Evolutionary conservation across 1,140 invertebrate species (phyloP).

Genomic region (Hyphantria cunea): DNA sequence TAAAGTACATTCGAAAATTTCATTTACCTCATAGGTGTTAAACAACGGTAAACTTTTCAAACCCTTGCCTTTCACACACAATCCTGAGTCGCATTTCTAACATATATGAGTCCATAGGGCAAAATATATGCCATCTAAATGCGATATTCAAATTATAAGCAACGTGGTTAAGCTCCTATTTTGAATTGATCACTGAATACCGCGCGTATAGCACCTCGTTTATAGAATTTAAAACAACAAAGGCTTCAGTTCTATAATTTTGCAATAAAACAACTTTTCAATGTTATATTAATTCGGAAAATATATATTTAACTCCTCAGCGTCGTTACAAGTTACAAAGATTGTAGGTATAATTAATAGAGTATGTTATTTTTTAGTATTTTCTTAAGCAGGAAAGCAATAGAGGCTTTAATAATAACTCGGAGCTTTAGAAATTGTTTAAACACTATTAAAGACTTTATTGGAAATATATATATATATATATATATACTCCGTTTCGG

Average conservation of each 20-base stretch:
- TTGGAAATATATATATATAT: too few relatives aligned
- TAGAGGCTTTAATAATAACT: too few relatives aligned
- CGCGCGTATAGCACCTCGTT: constrained; percentile 8
- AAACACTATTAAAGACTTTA: too few relatives aligned
- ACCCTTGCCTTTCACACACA: constrained; percentile 20
- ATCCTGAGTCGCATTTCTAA: constrained; percentile 53
- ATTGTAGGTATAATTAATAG: too few relatives aligned
- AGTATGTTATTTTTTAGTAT: too few relatives aligned
- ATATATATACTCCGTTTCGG: too few relatives aligned
- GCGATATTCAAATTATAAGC: constrained; percentile 68
- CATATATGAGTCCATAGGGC: constrained; percentile 53
- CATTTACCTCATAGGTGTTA: background rate
- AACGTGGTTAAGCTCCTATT: constrained; percentile 49
- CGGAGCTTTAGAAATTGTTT: too few relatives aligned
- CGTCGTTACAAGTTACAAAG: too few relatives aligned
- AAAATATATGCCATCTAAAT: constrained; percentile 43
- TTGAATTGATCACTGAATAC: constrained; percentile 60
- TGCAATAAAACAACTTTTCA: background rate
- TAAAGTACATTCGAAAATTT: background rate
- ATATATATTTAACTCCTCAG: too few relatives aligned
- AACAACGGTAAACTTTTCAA: constrained; percentile 9
- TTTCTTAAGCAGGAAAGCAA: too few relatives aligned
- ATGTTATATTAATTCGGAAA: too few relatives aligned
- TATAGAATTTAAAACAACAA: constrained; percentile 10
- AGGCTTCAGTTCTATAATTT: constrained; percentile 8